These are phyloP conservation scores for Pachliopta kotzebuea DNA, from an alignment of 2,888 invertebrate genomes.

Conservation along the genomic window DNA sequence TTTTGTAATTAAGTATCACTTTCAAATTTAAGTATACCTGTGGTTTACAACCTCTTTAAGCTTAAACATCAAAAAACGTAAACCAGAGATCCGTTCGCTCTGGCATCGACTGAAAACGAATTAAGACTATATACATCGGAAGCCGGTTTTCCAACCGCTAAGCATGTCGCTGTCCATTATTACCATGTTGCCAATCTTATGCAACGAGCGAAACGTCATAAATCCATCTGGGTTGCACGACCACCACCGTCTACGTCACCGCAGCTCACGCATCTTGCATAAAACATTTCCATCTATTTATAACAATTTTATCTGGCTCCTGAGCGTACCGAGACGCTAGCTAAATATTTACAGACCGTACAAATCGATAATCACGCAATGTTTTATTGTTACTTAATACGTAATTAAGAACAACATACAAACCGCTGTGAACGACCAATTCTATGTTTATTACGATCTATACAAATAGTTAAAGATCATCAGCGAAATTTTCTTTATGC, in stretches of 20 bases:
- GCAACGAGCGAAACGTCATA: conserved; percentile 32
- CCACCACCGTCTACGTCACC: conserved; percentile 33
- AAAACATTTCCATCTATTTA: conserved; percentile 41
- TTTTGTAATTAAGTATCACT: no score
- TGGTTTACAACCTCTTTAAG: neutral
- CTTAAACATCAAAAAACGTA: neutral
- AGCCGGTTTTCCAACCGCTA: no score
- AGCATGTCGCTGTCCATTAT: neutral
- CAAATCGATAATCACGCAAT: conserved; percentile 25
- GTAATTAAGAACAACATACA: conserved; percentile 24
- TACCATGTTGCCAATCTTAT: conserved; percentile 17
- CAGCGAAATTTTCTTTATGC: conserved; percentile 29
- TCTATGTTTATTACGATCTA: conserved; percentile 30
- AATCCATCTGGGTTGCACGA: conserved; percentile 33
- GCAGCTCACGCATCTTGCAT: conserved; percentile 37
- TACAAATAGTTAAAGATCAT: neutral
- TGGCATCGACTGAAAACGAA: neutral
- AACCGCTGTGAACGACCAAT: conserved; percentile 29
- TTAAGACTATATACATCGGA: neutral
- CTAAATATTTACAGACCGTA: conserved; percentile 32
- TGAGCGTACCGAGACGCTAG: conserved; percentile 28
- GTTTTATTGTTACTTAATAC: conserved; percentile 37
- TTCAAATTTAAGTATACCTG: no score
- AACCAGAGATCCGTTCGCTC: neutral
- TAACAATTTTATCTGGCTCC: conserved; percentile 36